A percentile compares a stretch with the other conserved stretches of the same genome.
Evolutionary conservation across 1,140 invertebrate genomes (phyloP).

Genomic region (Drosophila neocordata): DNA sequence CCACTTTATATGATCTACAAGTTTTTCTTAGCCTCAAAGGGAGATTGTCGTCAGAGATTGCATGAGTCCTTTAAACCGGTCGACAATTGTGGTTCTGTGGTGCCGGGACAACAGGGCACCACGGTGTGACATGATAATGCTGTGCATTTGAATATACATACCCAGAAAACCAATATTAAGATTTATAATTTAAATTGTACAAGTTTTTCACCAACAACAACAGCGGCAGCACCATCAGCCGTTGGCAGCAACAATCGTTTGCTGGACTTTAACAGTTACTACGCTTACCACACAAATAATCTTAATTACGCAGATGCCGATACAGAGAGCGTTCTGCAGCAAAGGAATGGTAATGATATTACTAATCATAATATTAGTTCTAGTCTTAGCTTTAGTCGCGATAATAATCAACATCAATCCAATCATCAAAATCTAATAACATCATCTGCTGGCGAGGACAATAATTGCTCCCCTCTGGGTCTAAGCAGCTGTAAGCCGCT

Average conservation of each 20-base stretch:
- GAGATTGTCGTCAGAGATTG: constrained; percentile 79
- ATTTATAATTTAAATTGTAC: constrained; percentile 69
- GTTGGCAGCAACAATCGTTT: constrained; percentile 25
- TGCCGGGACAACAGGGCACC: constrained; percentile 81
- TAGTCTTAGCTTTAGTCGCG: constrained; percentile 56
- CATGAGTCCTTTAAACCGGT: constrained; percentile 69
- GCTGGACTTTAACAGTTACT: constrained; percentile 62
- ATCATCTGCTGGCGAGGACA: constrained; percentile 77
- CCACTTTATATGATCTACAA: constrained; percentile 94
- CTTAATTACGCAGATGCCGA: constrained; percentile 42
- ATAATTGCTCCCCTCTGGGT: constrained; percentile 68
- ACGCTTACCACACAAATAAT: constrained; percentile 77
- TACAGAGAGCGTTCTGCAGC: constrained; percentile 18
- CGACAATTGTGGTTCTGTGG: constrained; percentile 60
- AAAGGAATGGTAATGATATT: constrained; percentile 64
- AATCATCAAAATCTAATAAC: constrained; percentile 36
- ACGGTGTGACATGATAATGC: constrained; percentile 82
- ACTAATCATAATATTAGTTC: constrained; percentile 51
- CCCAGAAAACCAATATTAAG: constrained; percentile 57
- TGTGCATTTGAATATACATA: constrained; percentile 68
- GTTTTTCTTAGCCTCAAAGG: constrained; percentile 88
- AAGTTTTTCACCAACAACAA: constrained; percentile 77
- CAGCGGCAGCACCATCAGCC: constrained; percentile 38
- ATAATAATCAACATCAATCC: constrained; percentile 49
- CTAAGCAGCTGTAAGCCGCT: constrained; percentile 80